These are phyloP conservation scores for Dasyornis broadbenti DNA, from an alignment of 2,113 vertebrate genomes.

Conservation along the genomic window DNA sequence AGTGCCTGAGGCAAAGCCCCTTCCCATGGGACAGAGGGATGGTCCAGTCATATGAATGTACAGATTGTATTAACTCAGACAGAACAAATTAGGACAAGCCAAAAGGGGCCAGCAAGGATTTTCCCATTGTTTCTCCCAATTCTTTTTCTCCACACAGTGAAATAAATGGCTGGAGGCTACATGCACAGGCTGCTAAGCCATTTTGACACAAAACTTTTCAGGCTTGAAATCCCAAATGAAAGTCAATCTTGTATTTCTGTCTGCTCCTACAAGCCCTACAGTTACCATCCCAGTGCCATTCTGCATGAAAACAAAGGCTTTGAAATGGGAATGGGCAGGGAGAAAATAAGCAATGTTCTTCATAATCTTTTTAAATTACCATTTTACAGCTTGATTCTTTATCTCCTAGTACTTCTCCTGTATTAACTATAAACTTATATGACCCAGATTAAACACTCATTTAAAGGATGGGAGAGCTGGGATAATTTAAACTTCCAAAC, in stretches of 20 bases:
- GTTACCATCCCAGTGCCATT: background rate
- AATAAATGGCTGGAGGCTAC: background rate
- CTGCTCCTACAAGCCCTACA: background rate
- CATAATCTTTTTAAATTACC: background rate
- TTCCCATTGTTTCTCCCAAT: background rate
- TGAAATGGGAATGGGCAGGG: background rate
- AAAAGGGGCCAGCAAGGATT: background rate
- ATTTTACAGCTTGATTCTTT: background rate
- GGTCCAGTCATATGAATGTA: background rate
- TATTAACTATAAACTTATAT: background rate
- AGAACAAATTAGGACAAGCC: background rate
- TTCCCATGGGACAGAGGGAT: background rate
- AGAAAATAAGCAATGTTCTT: background rate
- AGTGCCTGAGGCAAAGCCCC: background rate
- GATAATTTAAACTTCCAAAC: background rate
- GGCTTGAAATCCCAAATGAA: constrained; percentile 17
- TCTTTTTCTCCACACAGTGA: background rate
- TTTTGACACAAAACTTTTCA: background rate
- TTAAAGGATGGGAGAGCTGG: background rate
- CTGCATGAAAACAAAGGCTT: background rate
- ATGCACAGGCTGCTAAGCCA: background rate
- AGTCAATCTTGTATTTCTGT: background rate
- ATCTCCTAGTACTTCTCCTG: background rate
- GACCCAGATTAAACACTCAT: background rate
- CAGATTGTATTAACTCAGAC: background rate